phyloP scores from a whole-genome alignment of 2,888 invertebrate genomes.

The Papilio elwesi region DNA sequence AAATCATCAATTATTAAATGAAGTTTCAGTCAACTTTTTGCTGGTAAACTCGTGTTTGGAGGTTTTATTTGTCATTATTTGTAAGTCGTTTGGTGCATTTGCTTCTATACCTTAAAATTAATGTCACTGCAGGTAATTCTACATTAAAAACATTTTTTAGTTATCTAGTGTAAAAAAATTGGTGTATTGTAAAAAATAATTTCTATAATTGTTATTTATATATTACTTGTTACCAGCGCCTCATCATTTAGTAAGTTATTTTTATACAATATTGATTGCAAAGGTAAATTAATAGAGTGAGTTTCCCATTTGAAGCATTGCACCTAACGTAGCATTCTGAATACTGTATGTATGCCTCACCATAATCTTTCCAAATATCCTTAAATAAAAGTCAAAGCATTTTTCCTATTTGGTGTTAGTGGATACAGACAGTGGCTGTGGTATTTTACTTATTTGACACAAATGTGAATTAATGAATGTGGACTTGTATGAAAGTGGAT shows the following conservation, averaged over 20 bases:
- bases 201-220: slow-evolving; percentile 1
- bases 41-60: slow-evolving; percentile 77
- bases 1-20: slow-evolving; percentile 66
- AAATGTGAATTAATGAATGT: slow-evolving; percentile 70
- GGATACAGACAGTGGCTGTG: slow-evolving; percentile 85
- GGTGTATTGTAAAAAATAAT: slow-evolving; percentile 10
- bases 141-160: slow-evolving; percentile 1
- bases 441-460: slow-evolving; percentile 82
- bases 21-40: slow-evolving; percentile 73
- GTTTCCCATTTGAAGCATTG: slow-evolving; percentile 53
- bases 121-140: neutral
- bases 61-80: slow-evolving; percentile 73
- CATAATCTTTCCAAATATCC: slow-evolving; percentile 76
- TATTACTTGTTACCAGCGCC: slow-evolving; percentile 20
- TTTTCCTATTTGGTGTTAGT: slow-evolving; percentile 83
- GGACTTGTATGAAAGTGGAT: slow-evolving; percentile 67
- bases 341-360: slow-evolving; percentile 75
- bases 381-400: slow-evolving; percentile 75
- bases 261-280: neutral
- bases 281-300: slow-evolving; percentile 16
- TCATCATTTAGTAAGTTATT: slow-evolving; percentile 12
- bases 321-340: slow-evolving; percentile 72
- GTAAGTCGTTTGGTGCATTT: slow-evolving; percentile 77
- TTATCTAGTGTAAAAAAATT: slow-evolving; percentile 9
- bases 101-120: slow-evolving; percentile 18